Percentiles rank a stretch among this genome's conserved stretches.
Conservation (phyloP, 2,797 vertebrate species). For the Diplodus puntazzo region DNA sequence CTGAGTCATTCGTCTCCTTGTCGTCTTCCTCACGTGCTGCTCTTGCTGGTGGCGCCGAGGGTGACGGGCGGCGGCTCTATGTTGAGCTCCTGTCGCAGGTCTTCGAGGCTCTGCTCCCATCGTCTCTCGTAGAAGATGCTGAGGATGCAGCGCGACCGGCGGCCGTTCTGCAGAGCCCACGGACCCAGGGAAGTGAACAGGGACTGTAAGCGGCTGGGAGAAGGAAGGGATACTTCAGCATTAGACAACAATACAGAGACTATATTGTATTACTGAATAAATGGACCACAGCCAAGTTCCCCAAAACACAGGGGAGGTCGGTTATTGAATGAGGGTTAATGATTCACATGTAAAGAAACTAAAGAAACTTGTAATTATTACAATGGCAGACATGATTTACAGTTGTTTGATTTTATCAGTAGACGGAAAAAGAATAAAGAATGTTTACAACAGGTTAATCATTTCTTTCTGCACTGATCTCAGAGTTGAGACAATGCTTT, state of each 20-base stretch:
- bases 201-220: constrained; percentile 84
- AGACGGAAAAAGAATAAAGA: neutral
- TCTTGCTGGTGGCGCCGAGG: constrained; percentile 31
- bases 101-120: constrained; percentile 92
- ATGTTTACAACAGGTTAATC: neutral
- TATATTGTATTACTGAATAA: neutral
- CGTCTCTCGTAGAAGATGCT: constrained; percentile 93
- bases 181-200: constrained; percentile 89
- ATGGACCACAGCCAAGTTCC: neutral
- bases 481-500: too few species aligned
- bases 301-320: neutral
- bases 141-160: constrained; percentile 86
- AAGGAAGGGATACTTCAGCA: neutral
- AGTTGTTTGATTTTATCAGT: neutral
- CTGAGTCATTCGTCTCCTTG: neutral
- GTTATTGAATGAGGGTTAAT: constrained; percentile 13
- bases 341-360: constrained; percentile 3
- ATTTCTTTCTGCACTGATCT: too few species aligned
- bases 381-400: fast-evolving
- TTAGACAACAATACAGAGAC: neutral
- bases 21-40: constrained; percentile 16
- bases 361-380: too few species aligned
- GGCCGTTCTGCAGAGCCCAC: constrained; percentile 90
- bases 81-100: constrained; percentile 90
- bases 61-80: constrained; percentile 83